Conservation (phyloP, 2,113 vertebrate species). For the Corvus hawaiiensis region DNA sequence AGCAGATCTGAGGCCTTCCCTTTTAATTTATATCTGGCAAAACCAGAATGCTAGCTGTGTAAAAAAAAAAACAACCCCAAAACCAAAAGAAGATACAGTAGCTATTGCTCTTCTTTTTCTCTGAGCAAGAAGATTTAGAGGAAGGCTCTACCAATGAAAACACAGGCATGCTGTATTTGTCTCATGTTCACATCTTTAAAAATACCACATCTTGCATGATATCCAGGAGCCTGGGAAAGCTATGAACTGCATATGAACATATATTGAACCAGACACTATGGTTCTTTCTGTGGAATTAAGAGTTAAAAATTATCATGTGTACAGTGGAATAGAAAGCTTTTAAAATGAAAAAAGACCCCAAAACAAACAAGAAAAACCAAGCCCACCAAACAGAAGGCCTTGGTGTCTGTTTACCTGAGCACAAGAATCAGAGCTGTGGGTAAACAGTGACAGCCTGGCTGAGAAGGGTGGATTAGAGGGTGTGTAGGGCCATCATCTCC, state of each 20-base stretch:
- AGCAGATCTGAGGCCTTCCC: background rate
- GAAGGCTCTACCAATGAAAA: background rate
- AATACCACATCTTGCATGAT: background rate
- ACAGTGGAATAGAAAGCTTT: background rate
- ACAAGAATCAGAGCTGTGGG: background rate
- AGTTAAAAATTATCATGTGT: accelerated
- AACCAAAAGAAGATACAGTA: background rate
- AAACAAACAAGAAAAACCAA: background rate
- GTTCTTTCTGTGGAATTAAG: background rate
- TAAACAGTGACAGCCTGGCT: background rate
- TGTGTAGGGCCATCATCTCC: background rate
- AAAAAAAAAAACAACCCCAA: background rate
- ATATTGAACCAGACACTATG: background rate
- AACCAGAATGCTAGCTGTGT: background rate
- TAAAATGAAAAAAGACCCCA: background rate
- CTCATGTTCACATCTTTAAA: background rate
- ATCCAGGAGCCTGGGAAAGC: background rate
- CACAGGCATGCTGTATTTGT: background rate
- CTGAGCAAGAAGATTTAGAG: background rate
- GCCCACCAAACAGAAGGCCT: background rate
- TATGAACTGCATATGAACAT: background rate
- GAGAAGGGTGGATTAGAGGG: too few species aligned
- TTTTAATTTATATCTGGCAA: background rate
- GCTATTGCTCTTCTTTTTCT: background rate
- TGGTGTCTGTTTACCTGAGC: background rate